Evolutionary conservation across 2,797 vertebrate genomes (phyloP).

Genomic region (Bucorvus abyssinicus): DNA sequence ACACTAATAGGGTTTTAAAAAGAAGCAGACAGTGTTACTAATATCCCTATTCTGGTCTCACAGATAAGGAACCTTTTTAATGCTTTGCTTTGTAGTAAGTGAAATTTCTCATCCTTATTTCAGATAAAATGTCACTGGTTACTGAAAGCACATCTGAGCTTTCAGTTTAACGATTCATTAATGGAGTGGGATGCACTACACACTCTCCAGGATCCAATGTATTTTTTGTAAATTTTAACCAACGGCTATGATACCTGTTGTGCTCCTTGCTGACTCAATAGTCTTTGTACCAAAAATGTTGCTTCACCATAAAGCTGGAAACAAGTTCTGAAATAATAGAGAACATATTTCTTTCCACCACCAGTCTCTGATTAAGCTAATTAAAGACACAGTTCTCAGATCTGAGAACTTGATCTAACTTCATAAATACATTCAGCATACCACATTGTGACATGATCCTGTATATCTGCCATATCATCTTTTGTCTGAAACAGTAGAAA

Average conservation of each 20-base stretch:
- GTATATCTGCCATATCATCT: neutral
- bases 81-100: conserved; percentile 60
- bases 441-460: neutral
- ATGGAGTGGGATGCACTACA: neutral
- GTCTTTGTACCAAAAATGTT: neutral
- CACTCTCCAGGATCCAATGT: neutral
- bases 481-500: neutral
- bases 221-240: conserved; percentile 10
- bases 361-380: neutral
- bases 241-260: neutral
- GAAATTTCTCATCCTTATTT: conserved; percentile 59
- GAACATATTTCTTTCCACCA: neutral
- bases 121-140: conserved; percentile 59
- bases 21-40: conserved; percentile 64
- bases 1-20: conserved; percentile 61
- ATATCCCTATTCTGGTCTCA: conserved; percentile 64
- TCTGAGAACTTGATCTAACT: neutral
- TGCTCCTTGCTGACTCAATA: neutral
- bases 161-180: conserved; percentile 39
- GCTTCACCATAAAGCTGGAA: neutral
- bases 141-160: conserved; percentile 45
- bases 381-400: neutral
- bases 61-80: conserved; percentile 71
- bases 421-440: neutral
- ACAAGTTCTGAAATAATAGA: neutral